Base-by-base conservation (phyloP, 2,797 vertebrate genomes). In the Leptoclinus maculatus region DNA sequence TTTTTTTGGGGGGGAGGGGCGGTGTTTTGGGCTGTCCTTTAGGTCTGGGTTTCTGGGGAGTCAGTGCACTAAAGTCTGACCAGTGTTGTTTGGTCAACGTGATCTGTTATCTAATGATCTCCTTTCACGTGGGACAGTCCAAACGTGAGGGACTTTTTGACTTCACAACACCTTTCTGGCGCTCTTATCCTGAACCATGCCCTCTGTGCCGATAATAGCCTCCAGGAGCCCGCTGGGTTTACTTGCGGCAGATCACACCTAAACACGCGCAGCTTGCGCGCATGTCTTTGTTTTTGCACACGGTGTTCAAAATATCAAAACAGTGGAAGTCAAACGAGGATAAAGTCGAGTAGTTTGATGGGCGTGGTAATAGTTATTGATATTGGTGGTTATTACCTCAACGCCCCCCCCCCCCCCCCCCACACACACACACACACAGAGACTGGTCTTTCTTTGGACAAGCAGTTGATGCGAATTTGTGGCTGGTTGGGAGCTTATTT, bases 1-100 rank as follows among this genome's bases (percentile, higher is more conserved):
- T 84, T 71, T 83, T 57, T 85, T 83, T 49, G 19, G 23, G 58
- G 66, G 88, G 91, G 78, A 60, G 79, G 87, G 89, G 82, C 47
- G 79, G 76, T 88, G 85, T 87, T 84, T 83, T 77, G 84, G 70
- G 2, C 51, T 32, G 76, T 63, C 74, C 68, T 75, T 75, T 21
- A 27, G 74, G 70, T 90, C 78, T 78, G 56, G 56, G 23, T 62
- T 74, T 59, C 69, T 64, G 54, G 45, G 64, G 10, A 47, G 53
- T n/a, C 58, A 0, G 53, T 56, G 29, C 63, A 19, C 66, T 32
- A 0, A 36, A 58, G 75, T 73, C 76, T 58, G 89, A 73, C 72
- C 79, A 41, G 51, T 27, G 7, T 67, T 68, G 71, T 77, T 72
- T 62, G 56, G 14, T 53, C 56, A 62, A 11, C 65, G 65, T 36